These are phyloP conservation scores for Anguilla japonica DNA, from an alignment of 2,113 vertebrate genomes.

Conservation along the genomic window DNA sequence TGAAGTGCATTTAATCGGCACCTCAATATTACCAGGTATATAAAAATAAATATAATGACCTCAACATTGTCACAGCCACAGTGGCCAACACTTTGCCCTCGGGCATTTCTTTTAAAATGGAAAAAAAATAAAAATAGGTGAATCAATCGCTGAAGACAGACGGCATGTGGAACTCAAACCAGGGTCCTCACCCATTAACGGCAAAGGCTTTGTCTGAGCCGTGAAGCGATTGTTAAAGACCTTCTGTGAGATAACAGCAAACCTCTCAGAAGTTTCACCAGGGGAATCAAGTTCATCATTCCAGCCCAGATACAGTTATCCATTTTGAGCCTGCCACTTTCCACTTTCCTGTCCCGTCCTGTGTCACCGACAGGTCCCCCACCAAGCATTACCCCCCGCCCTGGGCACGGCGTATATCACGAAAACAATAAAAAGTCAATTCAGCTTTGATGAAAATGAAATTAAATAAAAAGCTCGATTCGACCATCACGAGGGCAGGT, in stretches of 20 bases:
- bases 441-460: conserved; percentile 54
- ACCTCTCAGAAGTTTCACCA: conserved; percentile 21
- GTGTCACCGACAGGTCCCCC: conserved; percentile 30
- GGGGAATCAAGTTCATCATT: conserved; percentile 35
- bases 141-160: not conserved
- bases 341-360: conserved; percentile 26
- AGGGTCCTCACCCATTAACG: not conserved
- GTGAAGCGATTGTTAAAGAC: conserved; percentile 3
- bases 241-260: conserved; percentile 6
- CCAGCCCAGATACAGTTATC: conserved; percentile 19
- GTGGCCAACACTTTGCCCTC: not conserved
- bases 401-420: conserved; percentile 20
- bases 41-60: not conserved
- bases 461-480: conserved; percentile 40
- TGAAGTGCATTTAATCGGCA: conserved; percentile 19
- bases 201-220: not conserved
- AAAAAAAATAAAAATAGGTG: not conserved
- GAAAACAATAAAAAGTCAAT: conserved; percentile 59
- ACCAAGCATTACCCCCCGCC: too few species aligned
- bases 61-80: not conserved
- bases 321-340: conserved; percentile 38
- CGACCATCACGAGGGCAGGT: conserved; percentile 25
- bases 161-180: not conserved
- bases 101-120: not conserved
- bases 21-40: not conserved